Evolutionary conservation across 1,140 invertebrate species (phyloP).

Genomic region (Drosophila ficusphila): DNA sequence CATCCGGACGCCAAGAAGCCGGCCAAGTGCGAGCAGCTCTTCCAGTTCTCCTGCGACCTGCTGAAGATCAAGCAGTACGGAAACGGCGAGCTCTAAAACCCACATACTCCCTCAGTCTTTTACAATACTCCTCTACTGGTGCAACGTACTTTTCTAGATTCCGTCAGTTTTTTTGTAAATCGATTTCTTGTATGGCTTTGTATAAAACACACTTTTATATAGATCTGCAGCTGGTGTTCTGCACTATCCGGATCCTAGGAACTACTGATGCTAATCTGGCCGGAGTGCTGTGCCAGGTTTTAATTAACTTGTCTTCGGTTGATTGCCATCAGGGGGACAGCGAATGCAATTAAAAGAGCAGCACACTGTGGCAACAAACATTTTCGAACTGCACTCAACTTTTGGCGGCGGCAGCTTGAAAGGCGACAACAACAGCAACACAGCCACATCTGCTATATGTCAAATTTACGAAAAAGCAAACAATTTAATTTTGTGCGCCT

Average conservation of each 20-base stretch:
- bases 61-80: slow-evolving; percentile 85
- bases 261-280: slow-evolving; percentile 16
- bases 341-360: slow-evolving; percentile 72
- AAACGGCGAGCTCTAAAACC: slow-evolving; percentile 44
- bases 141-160: slow-evolving; percentile 47
- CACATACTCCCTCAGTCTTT: slow-evolving; percentile 1
- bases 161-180: slow-evolving; percentile 42
- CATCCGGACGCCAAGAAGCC: slow-evolving; percentile 70
- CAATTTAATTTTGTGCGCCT: slow-evolving; percentile 76
- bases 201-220: slow-evolving; percentile 50
- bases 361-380: slow-evolving; percentile 30
- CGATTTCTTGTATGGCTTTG: slow-evolving; percentile 40
- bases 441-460: slow-evolving; percentile 59
- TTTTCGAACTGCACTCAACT: slow-evolving; percentile 54
- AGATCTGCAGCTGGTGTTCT: slow-evolving; percentile 20
- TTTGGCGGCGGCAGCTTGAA: slow-evolving; percentile 59
- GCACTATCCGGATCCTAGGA: background rate
- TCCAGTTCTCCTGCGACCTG: slow-evolving; percentile 85
- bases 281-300: slow-evolving; percentile 33
- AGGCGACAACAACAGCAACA: slow-evolving; percentile 26
- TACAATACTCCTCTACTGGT: slow-evolving; percentile 49
- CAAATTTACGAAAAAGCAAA: slow-evolving; percentile 69
- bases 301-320: slow-evolving; percentile 75
- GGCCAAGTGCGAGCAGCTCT: slow-evolving; percentile 84
- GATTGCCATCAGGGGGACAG: slow-evolving; percentile 55